phyloP scores from a whole-genome alignment of 2,888 invertebrate genomes.

The Cataglyphis livida region DNA sequence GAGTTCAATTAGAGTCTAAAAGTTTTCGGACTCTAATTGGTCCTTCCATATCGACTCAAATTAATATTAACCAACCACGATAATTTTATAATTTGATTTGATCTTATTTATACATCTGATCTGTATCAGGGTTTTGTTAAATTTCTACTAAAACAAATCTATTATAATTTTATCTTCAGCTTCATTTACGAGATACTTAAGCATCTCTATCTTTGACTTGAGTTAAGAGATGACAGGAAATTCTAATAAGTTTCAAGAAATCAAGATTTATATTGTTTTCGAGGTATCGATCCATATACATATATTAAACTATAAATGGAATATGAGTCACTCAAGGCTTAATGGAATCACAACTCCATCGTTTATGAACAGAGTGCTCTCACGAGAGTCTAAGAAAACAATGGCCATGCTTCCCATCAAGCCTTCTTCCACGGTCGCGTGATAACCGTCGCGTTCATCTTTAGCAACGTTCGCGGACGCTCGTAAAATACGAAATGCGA shows the following conservation, averaged over 20 bases:
- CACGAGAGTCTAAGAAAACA: neutral
- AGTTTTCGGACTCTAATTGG: neutral
- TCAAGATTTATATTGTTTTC: neutral
- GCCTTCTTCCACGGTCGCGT: neutral
- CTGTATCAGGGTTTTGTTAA: too few relatives aligned
- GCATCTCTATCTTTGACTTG: neutral
- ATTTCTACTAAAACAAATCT: neutral
- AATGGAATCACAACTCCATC: constrained; percentile 31
- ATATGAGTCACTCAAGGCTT: constrained; percentile 1
- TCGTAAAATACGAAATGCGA: constrained; percentile 36
- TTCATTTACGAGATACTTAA: neutral
- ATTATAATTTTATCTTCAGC: neutral
- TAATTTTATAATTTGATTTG: neutral
- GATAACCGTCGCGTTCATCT: constrained; percentile 28
- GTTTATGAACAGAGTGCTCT: neutral
- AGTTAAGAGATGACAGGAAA: neutral
- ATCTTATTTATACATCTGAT: neutral
- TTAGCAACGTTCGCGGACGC: constrained; percentile 14
- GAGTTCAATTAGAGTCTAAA: constrained; percentile 13
- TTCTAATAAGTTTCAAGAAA: neutral
- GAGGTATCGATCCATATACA: neutral
- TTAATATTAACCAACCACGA: neutral
- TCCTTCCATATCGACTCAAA: neutral
- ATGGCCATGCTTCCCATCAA: neutral
- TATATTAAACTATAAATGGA: neutral